These are phyloP conservation scores for Ligdia adustata DNA, from an alignment of 2,888 invertebrate genomes.

Conservation along the genomic window DNA sequence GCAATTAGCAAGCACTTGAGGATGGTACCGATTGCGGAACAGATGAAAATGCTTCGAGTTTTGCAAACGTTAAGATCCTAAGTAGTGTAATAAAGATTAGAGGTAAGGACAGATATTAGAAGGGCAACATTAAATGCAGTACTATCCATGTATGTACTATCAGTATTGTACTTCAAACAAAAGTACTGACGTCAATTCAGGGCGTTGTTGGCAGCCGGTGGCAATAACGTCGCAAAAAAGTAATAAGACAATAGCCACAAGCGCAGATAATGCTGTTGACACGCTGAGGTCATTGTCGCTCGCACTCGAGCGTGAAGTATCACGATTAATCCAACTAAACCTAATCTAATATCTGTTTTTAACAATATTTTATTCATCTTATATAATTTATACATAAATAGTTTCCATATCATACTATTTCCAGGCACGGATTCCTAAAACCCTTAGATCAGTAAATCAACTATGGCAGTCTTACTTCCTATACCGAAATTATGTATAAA, in stretches of 20 bases:
- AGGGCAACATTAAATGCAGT: too few relatives aligned
- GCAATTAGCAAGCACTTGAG: conserved; percentile 14
- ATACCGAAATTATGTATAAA: too few relatives aligned
- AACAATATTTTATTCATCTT: too few relatives aligned
- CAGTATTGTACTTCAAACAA: too few relatives aligned
- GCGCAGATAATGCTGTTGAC: conserved; percentile 27
- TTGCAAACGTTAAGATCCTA: too few relatives aligned
- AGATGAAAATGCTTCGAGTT: not conserved
- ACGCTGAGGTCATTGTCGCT: conserved; percentile 43
- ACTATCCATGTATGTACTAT: too few relatives aligned
- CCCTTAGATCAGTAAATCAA: too few relatives aligned
- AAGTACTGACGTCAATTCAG: conserved; percentile 7
- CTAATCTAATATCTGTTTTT: not conserved
- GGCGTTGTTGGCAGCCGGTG: conserved; percentile 6
- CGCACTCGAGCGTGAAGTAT: conserved; percentile 34
- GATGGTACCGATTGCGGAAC: conserved; percentile 11
- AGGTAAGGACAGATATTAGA: not conserved
- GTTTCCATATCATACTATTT: too few relatives aligned
- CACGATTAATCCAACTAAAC: conserved; percentile 7
- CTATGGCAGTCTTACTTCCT: too few relatives aligned
- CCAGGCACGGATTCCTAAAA: too few relatives aligned
- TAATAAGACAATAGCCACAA: conserved; percentile 27
- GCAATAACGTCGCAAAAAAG: conserved; percentile 18
- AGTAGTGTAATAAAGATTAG: too few relatives aligned
- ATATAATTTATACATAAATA: too few relatives aligned